Evolutionary conservation across 2,888 invertebrate species (phyloP).

Genomic region (Melanostoma scalare): DNA sequence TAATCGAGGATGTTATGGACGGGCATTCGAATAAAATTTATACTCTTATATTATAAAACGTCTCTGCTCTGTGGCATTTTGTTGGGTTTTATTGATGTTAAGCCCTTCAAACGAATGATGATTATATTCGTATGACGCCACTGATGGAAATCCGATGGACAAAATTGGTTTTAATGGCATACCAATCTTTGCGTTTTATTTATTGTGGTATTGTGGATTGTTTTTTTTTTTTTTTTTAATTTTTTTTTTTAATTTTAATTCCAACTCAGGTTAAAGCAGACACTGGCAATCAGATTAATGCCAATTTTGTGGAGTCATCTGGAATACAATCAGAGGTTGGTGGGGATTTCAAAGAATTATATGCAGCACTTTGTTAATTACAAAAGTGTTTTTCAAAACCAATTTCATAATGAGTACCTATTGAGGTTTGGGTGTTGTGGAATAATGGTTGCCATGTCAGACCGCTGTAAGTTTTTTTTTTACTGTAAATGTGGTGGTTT

Average conservation of each 20-base stretch:
- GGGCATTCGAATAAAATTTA: too few species aligned
- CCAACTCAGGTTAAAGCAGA: not conserved
- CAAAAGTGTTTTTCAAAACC: too few species aligned
- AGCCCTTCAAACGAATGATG: constrained; percentile 22
- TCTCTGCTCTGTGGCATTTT: not conserved
- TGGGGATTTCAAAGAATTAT: constrained; percentile 18
- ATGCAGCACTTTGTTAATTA: too few species aligned
- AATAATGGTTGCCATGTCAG: too few species aligned
- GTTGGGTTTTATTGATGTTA: not conserved
- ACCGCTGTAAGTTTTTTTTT: too few species aligned
- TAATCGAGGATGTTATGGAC: constrained; percentile 5
- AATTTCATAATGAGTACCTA: too few species aligned
- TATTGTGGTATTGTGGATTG: not conserved
- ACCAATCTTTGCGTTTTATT: constrained; percentile 1
- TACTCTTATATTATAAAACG: not conserved
- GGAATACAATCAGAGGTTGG: constrained; percentile 26
- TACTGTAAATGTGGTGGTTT: too few species aligned
- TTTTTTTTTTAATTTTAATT: not conserved
- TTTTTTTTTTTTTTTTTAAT: not conserved
- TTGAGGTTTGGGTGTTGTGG: too few species aligned
- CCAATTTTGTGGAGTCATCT: constrained; percentile 8
- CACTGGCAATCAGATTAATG: constrained; percentile 21
- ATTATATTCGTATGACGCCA: constrained; percentile 17
- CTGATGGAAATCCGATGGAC: constrained; percentile 54
- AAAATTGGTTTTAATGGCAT: constrained; percentile 51